These are phyloP conservation scores for Chloroceryle amazona DNA, from an alignment of 2,797 vertebrate species.

Conservation along the genomic window DNA sequence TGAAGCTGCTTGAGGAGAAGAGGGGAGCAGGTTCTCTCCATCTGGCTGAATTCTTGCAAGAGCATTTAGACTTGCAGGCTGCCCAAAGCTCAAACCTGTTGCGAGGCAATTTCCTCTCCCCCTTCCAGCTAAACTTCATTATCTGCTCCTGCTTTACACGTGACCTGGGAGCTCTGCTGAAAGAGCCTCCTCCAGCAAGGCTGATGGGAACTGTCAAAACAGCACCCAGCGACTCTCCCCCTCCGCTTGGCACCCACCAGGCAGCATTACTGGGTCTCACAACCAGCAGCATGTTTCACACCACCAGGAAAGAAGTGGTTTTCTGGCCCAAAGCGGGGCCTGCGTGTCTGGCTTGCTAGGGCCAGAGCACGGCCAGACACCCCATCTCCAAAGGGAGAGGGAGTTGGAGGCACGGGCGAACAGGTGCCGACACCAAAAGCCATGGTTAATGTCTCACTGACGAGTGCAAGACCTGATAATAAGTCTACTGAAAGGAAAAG, in stretches of 20 bases:
- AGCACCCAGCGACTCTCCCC: neutral
- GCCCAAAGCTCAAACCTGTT: slow-evolving; percentile 57
- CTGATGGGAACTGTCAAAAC: neutral
- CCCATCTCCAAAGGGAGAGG: neutral
- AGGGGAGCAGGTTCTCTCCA: slow-evolving; percentile 37
- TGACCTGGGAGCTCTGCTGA: neutral
- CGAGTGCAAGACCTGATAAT: neutral
- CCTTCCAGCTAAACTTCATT: slow-evolving; percentile 42
- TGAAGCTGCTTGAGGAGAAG: neutral
- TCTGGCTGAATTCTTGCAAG: slow-evolving; percentile 37
- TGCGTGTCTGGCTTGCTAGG: accelerated
- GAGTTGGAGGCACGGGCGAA: neutral
- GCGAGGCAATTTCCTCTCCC: slow-evolving; percentile 45
- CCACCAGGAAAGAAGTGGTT: accelerated
- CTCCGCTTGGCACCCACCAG: neutral
- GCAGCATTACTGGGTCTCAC: neutral
- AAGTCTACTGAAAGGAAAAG: neutral
- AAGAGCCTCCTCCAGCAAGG: slow-evolving; percentile 18
- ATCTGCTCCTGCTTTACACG: neutral
- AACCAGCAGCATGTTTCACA: accelerated
- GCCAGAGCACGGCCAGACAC: neutral
- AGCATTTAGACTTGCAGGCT: slow-evolving; percentile 45
- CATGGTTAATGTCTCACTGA: neutral
- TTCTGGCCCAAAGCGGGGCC: neutral
- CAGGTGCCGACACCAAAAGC: neutral